Conservation (phyloP, 2,888 invertebrate genomes). For the Hoplodrina ambigua region DNA sequence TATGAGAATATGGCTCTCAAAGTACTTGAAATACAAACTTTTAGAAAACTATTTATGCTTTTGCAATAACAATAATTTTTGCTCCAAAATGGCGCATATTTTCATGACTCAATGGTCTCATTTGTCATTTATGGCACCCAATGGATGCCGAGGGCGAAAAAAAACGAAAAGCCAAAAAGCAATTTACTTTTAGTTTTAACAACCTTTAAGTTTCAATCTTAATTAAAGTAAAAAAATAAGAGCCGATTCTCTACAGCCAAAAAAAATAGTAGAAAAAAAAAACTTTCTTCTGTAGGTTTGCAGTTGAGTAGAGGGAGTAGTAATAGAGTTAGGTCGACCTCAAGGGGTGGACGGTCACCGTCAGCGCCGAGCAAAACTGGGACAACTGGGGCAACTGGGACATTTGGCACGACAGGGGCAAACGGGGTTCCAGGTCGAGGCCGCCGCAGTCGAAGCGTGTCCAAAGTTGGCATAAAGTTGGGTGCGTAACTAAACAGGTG, state of each 20-base stretch:
- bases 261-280: slow-evolving; percentile 73
- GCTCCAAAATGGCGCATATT: too few species aligned
- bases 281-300: slow-evolving; percentile 90
- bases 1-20: slow-evolving; percentile 76
- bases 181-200: neutral
- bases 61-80: neutral
- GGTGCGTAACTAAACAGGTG: slow-evolving; percentile 86
- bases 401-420: slow-evolving; percentile 61
- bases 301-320: slow-evolving; percentile 92
- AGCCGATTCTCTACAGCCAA: slow-evolving; percentile 78
- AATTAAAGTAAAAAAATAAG: slow-evolving; percentile 38
- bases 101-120: too few species aligned
- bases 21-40: neutral
- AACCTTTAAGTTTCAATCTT: neutral
- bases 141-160: neutral
- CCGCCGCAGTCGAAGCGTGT: slow-evolving; percentile 87
- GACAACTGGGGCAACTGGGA: slow-evolving; percentile 56
- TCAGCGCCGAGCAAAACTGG: slow-evolving; percentile 84
- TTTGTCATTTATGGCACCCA: too few species aligned
- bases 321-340: slow-evolving; percentile 90
- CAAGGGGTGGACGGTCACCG: slow-evolving; percentile 86
- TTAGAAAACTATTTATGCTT: neutral
- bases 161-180: neutral
- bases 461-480: slow-evolving; percentile 90
- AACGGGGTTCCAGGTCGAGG: slow-evolving; percentile 77